These are phyloP conservation scores for Anniella stebbinsi DNA, from an alignment of 2,797 vertebrate genomes.

Conservation along the genomic window DNA sequence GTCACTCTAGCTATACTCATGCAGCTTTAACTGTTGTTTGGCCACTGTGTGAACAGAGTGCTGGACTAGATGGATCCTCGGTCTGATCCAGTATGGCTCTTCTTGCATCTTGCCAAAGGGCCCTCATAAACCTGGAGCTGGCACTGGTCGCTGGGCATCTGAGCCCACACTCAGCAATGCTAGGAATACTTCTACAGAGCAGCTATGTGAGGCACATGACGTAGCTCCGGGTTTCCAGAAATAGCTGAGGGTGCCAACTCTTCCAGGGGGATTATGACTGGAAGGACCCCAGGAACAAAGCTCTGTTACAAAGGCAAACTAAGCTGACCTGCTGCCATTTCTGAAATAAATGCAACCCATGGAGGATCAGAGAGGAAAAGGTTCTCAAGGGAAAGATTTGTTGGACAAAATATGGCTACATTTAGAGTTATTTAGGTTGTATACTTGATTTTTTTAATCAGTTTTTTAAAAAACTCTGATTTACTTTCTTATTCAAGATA, in stretches of 20 bases:
- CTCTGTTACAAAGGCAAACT: conserved; percentile 1
- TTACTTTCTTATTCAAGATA: conserved; percentile 4
- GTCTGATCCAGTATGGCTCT: too few relatives aligned
- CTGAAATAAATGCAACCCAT: neutral
- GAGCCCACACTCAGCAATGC: neutral
- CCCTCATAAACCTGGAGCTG: too few relatives aligned
- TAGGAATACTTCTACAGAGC: neutral
- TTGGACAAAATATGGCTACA: conserved; percentile 1
- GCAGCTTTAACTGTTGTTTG: too few relatives aligned
- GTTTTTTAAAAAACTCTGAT: neutral
- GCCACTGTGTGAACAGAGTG: too few relatives aligned
- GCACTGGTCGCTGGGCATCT: neutral
- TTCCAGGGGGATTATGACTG: neutral
- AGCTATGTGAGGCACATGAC: neutral
- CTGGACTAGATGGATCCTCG: too few relatives aligned
- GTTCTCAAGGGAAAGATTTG: conserved; percentile 19
- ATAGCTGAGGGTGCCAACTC: neutral
- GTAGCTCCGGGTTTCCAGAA: neutral
- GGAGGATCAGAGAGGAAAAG: neutral
- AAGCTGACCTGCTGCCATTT: neutral
- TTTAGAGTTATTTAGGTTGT: neutral
- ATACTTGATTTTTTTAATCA: neutral
- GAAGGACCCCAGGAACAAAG: neutral
- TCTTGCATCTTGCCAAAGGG: too few relatives aligned
- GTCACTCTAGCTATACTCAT: too few relatives aligned